These are phyloP conservation scores for Harpalus rubripes DNA, from an alignment of 2,888 invertebrate genomes.

Conservation along the genomic window DNA sequence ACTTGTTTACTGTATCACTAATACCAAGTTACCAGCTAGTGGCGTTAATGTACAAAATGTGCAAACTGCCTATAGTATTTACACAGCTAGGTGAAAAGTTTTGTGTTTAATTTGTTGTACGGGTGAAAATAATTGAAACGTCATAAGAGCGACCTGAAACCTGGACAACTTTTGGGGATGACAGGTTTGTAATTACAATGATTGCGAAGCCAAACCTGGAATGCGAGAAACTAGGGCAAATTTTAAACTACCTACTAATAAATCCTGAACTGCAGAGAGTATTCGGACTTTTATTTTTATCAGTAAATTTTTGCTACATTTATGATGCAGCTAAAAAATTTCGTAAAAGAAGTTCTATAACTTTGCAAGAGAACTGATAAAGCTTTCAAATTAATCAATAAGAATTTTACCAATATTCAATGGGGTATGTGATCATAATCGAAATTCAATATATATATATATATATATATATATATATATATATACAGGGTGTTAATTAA, in stretches of 20 bases:
- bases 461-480: too few relatives aligned
- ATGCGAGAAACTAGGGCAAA: neutral
- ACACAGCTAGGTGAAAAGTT: too few relatives aligned
- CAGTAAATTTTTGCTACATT: neutral
- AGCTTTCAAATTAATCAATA: neutral
- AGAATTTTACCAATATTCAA: too few relatives aligned
- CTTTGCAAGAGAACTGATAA: neutral
- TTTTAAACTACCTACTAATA: neutral
- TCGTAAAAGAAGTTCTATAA: neutral
- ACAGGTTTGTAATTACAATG: conserved; percentile 1
- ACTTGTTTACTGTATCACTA: too few relatives aligned
- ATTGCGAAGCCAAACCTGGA: neutral
- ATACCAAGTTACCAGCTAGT: too few relatives aligned
- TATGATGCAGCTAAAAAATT: neutral
- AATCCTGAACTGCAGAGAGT: neutral
- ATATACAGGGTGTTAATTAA: too few relatives aligned
- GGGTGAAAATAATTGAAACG: neutral
- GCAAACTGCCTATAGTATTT: too few relatives aligned
- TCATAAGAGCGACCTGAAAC: neutral
- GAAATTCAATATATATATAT: too few relatives aligned
- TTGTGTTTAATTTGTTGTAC: neutral
- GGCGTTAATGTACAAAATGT: too few relatives aligned
- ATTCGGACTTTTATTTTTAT: neutral
- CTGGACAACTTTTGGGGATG: neutral
- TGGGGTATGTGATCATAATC: too few relatives aligned